These are phyloP conservation scores for Emberiza fucata DNA, from an alignment of 2,113 vertebrate genomes.

Conservation along the genomic window DNA sequence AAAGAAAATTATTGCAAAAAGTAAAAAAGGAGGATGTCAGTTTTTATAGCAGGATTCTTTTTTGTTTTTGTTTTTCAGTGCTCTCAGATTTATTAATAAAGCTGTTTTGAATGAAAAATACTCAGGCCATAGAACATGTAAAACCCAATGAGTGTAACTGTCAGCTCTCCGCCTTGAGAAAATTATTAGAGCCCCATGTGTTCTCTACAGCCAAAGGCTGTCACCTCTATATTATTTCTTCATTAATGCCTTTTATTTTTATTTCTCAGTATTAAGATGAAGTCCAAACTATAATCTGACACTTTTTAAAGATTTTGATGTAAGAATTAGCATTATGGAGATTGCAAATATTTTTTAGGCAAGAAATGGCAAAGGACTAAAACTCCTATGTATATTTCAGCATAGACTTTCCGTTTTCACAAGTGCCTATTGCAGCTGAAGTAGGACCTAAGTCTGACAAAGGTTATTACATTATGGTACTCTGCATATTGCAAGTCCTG, in stretches of 20 bases:
- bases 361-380: not conserved
- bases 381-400: not conserved
- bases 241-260: constrained; percentile 62
- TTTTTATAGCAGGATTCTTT: not conserved
- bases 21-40: not conserved
- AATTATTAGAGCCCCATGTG: constrained; percentile 42
- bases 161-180: constrained; percentile 34
- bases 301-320: constrained; percentile 36
- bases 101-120: constrained; percentile 39
- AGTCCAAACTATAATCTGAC: not conserved
- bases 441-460: not conserved
- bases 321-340: constrained; percentile 1
- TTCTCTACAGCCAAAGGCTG: constrained; percentile 30
- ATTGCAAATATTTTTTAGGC: constrained; percentile 20
- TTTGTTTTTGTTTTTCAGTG: not conserved
- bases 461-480: not conserved
- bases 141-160: constrained; percentile 46
- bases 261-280: constrained; percentile 47
- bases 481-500: not conserved
- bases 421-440: not conserved
- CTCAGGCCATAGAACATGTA: constrained; percentile 18
- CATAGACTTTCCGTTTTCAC: not conserved
- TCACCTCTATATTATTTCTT: constrained; percentile 52
- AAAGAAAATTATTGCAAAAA: not conserved
- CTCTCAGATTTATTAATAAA: constrained; percentile 2